Conservation (phyloP, 2,888 invertebrate genomes). For the Polyploca ridens region DNA sequence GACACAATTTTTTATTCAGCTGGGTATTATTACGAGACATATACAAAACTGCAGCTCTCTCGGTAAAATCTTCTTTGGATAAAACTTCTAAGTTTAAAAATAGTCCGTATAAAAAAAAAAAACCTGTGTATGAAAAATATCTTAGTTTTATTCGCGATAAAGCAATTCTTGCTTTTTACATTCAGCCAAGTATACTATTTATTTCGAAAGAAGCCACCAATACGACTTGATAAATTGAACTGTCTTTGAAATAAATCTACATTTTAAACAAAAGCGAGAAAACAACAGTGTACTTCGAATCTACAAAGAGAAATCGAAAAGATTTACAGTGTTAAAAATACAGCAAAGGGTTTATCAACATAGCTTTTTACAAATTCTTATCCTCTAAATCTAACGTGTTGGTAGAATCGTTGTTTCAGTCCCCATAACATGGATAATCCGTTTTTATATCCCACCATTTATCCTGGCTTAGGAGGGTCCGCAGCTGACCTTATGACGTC, state of each 20-base stretch:
- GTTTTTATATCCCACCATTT: slow-evolving; percentile 28
- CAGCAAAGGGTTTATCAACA: not conserved
- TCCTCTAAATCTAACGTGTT: not conserved
- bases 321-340: not conserved
- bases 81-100: too few species aligned
- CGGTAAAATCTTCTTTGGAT: too few species aligned
- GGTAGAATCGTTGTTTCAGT: slow-evolving; percentile 18
- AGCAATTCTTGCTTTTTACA: too few species aligned
- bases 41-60: too few species aligned
- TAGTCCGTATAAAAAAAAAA: too few species aligned
- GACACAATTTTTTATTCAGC: too few species aligned
- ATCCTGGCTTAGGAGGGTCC: slow-evolving; percentile 22
- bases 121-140: too few species aligned
- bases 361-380: not conserved
- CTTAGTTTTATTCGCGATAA: too few species aligned
- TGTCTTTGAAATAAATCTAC: not conserved
- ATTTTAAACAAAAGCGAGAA: not conserved
- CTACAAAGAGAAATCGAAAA: not conserved
- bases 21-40: too few species aligned
- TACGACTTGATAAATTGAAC: not conserved
- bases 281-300: not conserved
- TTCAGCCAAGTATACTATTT: not conserved
- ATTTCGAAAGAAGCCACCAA: not conserved
- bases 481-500: slow-evolving; percentile 12
- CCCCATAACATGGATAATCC: slow-evolving; percentile 26